These are phyloP conservation scores for Cyclopterus lumpus DNA, from an alignment of 2,797 vertebrate species.

Conservation along the genomic window DNA sequence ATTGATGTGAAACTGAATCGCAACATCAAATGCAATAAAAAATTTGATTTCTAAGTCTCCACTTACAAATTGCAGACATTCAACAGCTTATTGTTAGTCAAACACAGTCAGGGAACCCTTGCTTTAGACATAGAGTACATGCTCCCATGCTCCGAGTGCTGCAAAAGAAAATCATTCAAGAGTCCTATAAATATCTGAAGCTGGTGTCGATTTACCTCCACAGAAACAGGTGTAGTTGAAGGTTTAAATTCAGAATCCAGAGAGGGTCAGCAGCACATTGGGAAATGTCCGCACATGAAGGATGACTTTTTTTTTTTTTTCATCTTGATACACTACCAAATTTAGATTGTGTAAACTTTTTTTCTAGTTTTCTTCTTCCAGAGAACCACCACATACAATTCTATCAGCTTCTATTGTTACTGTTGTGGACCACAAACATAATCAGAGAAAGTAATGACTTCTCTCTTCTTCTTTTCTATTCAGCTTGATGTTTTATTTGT, in stretches of 20 bases:
- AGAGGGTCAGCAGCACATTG: too few species aligned
- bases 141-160: conserved; percentile 25
- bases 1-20: conserved; percentile 1
- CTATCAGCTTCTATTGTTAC: too few species aligned
- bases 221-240: conserved; percentile 31
- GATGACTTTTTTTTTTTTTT: too few species aligned
- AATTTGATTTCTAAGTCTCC: neutral
- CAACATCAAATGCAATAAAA: conserved; percentile 15
- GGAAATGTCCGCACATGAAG: too few species aligned
- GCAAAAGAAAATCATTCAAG: conserved; percentile 55
- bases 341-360: too few species aligned
- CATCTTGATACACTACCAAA: too few species aligned
- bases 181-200: conserved; percentile 56
- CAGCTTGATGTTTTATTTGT: too few species aligned
- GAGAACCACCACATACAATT: too few species aligned
- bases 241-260: conserved; percentile 46
- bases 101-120: conserved; percentile 45
- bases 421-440: too few species aligned
- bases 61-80: neutral
- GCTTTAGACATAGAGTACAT: conserved; percentile 41
- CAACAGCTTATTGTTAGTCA: conserved; percentile 55
- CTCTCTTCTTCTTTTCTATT: too few species aligned
- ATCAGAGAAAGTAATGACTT: too few species aligned
- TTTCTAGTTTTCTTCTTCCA: too few species aligned
- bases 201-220: conserved; percentile 34